Percentiles rank a stretch among this genome's conserved stretches.
These are phyloP conservation scores for Lacerta agilis DNA, from an alignment of 2,797 vertebrate species.

Conservation along the genomic window DNA sequence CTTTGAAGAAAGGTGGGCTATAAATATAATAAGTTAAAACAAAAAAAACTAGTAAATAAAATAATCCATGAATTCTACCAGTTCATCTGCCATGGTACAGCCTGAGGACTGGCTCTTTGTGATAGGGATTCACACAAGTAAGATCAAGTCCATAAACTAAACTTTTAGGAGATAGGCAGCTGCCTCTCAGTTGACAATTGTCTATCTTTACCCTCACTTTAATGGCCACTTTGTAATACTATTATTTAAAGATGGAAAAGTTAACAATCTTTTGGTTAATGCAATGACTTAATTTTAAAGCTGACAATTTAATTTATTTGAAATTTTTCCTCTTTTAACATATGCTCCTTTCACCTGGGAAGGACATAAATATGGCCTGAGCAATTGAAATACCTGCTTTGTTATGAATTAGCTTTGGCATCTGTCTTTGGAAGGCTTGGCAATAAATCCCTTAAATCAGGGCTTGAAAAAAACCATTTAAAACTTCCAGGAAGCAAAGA, in stretches of 20 bases:
- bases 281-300: not conserved
- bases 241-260: not conserved
- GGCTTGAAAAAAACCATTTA: not conserved
- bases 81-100: not conserved
- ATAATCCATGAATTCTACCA: not conserved
- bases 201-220: not conserved
- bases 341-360: not conserved
- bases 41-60: too few species aligned
- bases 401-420: not conserved
- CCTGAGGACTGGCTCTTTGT: not conserved
- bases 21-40: too few species aligned
- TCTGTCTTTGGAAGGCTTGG: not conserved
- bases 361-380: not conserved
- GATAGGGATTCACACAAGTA: not conserved
- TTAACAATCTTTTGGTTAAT: not conserved
- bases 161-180: not conserved
- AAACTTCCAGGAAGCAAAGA: slow-evolving; percentile 3
- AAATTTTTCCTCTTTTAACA: not conserved
- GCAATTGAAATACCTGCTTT: not conserved
- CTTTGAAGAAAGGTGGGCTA: too few species aligned
- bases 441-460: not conserved
- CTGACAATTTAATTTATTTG: not conserved
- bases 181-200: not conserved
- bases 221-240: not conserved
- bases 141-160: too few species aligned